A percentile compares a stretch with the other conserved stretches of the same genome.
phyloP scores from a whole-genome alignment of 2,888 invertebrate genomes.

The Erebia palarica region DNA sequence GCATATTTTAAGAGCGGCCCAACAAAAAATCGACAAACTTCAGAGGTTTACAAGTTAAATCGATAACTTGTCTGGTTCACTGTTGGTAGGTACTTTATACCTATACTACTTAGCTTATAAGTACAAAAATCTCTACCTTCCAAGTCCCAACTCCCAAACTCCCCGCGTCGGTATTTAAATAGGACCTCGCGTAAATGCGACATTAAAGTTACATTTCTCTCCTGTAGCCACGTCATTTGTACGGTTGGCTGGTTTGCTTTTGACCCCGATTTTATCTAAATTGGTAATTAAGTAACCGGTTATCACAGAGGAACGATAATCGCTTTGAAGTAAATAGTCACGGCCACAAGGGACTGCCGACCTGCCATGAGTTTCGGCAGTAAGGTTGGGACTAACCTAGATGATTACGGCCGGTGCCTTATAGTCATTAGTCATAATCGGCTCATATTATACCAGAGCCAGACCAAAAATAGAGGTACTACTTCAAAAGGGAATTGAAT shows the following conservation, averaged over 20 bases:
- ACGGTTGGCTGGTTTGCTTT: conserved; percentile 9
- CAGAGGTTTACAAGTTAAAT: conserved; percentile 4
- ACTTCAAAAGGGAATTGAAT: no score
- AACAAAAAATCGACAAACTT: background rate
- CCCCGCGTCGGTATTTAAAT: background rate
- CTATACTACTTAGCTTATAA: background rate
- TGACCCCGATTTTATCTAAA: background rate
- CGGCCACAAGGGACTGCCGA: background rate
- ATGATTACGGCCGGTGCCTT: no score
- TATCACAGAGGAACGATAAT: background rate
- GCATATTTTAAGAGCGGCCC: background rate
- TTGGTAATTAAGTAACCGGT: background rate
- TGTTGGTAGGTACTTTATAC: background rate
- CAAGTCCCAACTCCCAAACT: background rate
- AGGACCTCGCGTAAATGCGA: conserved; percentile 4
- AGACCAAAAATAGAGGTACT: no score
- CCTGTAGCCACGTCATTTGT: conserved; percentile 9
- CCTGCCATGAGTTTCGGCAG: no score
- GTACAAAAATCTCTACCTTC: background rate
- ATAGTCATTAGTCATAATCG: no score
- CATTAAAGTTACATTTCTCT: conserved; percentile 4
- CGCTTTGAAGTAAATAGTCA: background rate
- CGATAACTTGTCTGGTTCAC: conserved; percentile 18
- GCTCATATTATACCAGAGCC: no score
- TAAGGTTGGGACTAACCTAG: no score